These are phyloP conservation scores for Cremastinae sp. DNA, from an alignment of 2,888 invertebrate species.

Conservation along the genomic window DNA sequence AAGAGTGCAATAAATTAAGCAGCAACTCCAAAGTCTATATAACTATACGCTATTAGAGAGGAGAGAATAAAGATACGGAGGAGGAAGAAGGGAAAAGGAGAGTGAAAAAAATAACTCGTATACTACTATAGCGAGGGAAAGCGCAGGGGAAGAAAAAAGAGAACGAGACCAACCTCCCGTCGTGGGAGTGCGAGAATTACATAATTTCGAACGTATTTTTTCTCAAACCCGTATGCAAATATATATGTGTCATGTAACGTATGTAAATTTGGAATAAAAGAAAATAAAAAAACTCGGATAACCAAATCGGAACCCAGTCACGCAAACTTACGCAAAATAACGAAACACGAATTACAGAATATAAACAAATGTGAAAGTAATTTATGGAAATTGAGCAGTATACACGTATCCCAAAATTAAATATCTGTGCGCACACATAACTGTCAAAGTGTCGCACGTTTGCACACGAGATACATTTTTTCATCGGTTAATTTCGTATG, in stretches of 20 bases:
- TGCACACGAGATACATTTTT: too few species aligned
- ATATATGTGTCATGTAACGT: background rate
- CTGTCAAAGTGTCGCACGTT: too few species aligned
- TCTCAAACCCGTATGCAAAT: background rate
- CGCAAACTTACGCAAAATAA: too few species aligned
- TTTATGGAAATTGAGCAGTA: too few species aligned
- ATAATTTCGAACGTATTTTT: background rate
- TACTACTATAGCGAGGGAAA: background rate
- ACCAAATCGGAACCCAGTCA: background rate
- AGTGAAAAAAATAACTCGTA: background rate
- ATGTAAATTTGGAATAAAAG: background rate
- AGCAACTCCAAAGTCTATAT: slow-evolving; percentile 30
- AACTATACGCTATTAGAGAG: slow-evolving; percentile 28
- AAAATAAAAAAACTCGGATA: background rate
- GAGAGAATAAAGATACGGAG: slow-evolving; percentile 10
- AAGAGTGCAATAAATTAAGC: slow-evolving; percentile 46
- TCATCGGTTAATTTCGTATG: too few species aligned
- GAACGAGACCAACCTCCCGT: background rate
- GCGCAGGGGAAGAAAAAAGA: background rate
- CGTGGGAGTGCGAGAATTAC: slow-evolving; percentile 13
- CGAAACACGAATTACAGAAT: too few species aligned
- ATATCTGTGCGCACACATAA: too few species aligned
- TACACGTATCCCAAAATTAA: too few species aligned
- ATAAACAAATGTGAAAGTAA: too few species aligned
- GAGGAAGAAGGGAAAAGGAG: background rate